phyloP scores from a whole-genome alignment of 2,113 vertebrate genomes.

The Hypanus sabinus region DNA sequence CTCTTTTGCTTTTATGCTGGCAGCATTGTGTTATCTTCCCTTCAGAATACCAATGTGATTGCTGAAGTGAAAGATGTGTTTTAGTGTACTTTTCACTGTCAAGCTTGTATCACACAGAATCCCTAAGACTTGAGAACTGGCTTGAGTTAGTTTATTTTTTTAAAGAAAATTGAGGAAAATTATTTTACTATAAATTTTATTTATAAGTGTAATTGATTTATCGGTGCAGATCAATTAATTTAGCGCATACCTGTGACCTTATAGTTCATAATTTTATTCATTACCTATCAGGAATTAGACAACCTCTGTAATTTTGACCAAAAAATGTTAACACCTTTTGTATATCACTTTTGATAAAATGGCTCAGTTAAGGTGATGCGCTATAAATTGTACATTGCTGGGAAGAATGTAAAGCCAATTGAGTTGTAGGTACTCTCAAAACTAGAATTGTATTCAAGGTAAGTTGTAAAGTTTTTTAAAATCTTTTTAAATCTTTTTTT shows the following conservation, averaged over 20 bases:
- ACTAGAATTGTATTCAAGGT: neutral
- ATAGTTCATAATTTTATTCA: too few species aligned
- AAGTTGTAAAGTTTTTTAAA: neutral
- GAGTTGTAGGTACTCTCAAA: neutral
- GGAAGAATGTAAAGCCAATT: neutral
- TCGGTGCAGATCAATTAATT: neutral
- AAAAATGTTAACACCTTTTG: neutral
- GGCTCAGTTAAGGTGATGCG: neutral
- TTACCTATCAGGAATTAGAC: neutral
- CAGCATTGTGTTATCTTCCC: too few species aligned
- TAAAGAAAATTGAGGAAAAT: neutral
- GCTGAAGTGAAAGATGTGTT: neutral
- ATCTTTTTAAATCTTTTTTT: too few species aligned
- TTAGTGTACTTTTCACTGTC: neutral
- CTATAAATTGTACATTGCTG: neutral
- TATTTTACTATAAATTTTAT: neutral
- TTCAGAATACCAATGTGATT: too few species aligned
- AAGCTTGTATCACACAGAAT: neutral
- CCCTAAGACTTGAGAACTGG: neutral
- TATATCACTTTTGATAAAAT: neutral
- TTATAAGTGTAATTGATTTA: neutral
- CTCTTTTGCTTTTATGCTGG: too few species aligned
- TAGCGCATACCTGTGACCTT: neutral
- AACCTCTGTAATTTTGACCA: neutral
- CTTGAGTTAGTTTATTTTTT: neutral